Evolutionary conservation across 2,797 vertebrate genomes (phyloP).

Genomic region (Catamblyrhynchus diadema): DNA sequence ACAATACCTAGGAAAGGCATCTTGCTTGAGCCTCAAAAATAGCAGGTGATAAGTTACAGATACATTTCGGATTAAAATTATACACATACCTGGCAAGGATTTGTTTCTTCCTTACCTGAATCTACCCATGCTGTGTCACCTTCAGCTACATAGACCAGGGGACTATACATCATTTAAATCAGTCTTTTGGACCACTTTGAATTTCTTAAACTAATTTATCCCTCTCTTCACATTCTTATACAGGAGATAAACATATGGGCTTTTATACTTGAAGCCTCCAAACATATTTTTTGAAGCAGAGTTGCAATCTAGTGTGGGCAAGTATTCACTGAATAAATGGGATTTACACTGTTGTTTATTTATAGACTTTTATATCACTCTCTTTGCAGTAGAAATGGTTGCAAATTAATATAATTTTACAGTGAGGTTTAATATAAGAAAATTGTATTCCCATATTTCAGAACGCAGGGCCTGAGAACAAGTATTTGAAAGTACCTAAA

Average conservation of each 20-base stretch:
- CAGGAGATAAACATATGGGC: slow-evolving; percentile 32
- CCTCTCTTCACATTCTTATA: not conserved
- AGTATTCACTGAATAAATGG: slow-evolving; percentile 35
- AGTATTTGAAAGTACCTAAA: not conserved
- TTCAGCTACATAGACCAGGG: not conserved
- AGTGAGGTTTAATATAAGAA: not conserved
- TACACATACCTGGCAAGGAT: not conserved
- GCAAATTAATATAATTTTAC: not conserved
- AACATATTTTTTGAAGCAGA: slow-evolving; percentile 41
- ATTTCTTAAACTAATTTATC: slow-evolving; percentile 1
- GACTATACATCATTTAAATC: not conserved
- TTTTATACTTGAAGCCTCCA: slow-evolving; percentile 30
- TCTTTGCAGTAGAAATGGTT: not conserved
- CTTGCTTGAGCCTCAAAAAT: not conserved
- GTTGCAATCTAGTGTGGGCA: slow-evolving; percentile 32
- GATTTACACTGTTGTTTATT: slow-evolving; percentile 33
- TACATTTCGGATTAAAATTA: not conserved
- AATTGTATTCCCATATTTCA: not conserved
- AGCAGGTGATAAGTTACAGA: not conserved
- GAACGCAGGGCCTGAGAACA: not conserved
- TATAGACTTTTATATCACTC: slow-evolving; percentile 4
- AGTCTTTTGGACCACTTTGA: not conserved
- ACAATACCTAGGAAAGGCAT: not conserved
- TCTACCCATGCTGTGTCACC: not conserved
- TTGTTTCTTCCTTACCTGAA: not conserved